These are phyloP conservation scores for Noctua comes DNA, from an alignment of 2,888 invertebrate species.

Conservation along the genomic window DNA sequence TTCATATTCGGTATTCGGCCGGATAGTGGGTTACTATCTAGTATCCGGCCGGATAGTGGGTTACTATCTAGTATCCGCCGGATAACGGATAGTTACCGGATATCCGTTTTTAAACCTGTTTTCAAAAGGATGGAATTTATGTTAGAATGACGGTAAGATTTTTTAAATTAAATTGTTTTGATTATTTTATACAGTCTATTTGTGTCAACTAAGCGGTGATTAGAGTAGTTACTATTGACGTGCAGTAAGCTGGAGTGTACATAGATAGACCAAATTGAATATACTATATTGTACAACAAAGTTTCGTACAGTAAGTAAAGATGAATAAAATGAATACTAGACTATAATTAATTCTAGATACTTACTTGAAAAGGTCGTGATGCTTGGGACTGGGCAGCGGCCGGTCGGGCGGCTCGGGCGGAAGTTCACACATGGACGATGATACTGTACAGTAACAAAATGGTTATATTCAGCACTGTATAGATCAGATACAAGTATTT, in stretches of 20 bases:
- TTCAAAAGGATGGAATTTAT: background rate
- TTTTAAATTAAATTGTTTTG: background rate
- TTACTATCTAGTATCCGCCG: too few species aligned
- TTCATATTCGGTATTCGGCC: too few species aligned
- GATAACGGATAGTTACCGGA: too few species aligned
- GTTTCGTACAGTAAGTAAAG: background rate
- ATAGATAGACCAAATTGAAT: background rate
- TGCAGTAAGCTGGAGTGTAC: background rate
- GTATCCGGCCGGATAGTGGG: too few species aligned
- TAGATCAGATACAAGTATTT: too few species aligned
- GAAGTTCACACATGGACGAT: slow-evolving; percentile 59
- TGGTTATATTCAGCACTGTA: too few species aligned
- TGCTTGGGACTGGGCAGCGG: slow-evolving; percentile 83
- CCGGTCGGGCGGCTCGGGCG: slow-evolving; percentile 80
- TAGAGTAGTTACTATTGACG: background rate
- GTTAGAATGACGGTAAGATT: background rate
- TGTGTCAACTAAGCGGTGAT: background rate
- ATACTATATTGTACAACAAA: background rate
- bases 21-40: too few species aligned
- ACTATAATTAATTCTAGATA: background rate
- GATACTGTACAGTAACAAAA: slow-evolving; percentile 2
- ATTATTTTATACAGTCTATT: too few species aligned
- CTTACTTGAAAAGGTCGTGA: slow-evolving; percentile 79
- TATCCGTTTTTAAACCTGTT: background rate
- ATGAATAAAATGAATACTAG: background rate